Conservation (phyloP, 1,140 invertebrate species). For the Lycorma delicatula region DNA sequence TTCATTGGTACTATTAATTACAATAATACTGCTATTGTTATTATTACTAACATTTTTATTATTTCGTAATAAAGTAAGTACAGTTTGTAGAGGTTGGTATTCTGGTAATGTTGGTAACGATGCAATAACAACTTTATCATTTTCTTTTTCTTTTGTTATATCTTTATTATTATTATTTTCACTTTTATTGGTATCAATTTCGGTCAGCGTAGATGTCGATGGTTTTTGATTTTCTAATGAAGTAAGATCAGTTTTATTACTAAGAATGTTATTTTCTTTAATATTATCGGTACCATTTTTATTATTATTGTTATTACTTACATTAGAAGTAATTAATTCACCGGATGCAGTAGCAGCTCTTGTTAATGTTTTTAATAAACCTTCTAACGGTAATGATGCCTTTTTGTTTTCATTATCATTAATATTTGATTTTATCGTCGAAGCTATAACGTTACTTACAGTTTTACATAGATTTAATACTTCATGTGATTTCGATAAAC, state of each 20-base stretch:
- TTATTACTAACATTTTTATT: neutral
- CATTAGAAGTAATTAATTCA: no score
- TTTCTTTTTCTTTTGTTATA: no score
- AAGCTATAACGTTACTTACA: neutral
- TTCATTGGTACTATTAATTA: conserved; percentile 8
- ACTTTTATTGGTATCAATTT: no score
- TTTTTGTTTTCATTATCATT: neutral
- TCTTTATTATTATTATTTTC: no score
- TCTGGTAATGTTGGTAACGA: conserved; percentile 1
- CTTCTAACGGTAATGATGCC: conserved; percentile 3
- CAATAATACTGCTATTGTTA: neutral
- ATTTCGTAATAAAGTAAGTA: conserved; percentile 10
- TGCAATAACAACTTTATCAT: no score
- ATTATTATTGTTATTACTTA: no score
- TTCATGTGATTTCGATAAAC: conserved; percentile 47
- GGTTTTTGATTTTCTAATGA: no score
- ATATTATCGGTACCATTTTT: no score
- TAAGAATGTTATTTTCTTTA: no score
- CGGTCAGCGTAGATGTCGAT: no score
- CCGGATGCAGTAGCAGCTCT: conserved; percentile 16
- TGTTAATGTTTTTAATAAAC: conserved; percentile 15
- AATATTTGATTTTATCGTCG: no score
- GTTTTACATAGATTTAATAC: conserved; percentile 36
- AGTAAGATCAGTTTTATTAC: no score
- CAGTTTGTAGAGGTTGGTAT: conserved; percentile 12